Evolutionary conservation across 2,888 invertebrate species (phyloP), one percentile per base, ranked within the genome.

Genomic region (Ypsolopha scabrella): DNA sequence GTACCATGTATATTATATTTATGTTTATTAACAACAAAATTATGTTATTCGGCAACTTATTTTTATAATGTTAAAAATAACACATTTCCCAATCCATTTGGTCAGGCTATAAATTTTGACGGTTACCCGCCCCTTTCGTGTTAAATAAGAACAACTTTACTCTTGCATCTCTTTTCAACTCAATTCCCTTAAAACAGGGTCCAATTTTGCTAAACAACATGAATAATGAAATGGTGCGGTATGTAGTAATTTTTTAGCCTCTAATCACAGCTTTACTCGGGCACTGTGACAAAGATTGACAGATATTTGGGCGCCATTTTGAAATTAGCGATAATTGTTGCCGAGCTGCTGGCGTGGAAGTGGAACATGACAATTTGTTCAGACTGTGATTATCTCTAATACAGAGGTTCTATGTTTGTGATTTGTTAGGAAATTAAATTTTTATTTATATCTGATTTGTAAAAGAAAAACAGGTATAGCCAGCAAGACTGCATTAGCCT

Each of bases 251-350:
- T 46, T 43, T 43, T 46, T 34, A 7, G 34, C 2, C 46, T 46
- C 46, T 46, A 46, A 46, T 46, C 35, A 46, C 46, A 34, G 45
- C 9, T 11, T 46, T 43, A 8, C 8, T 11, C 34, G 11, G 11
- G 34, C 36, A 46, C 34, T 35, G 46, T 46, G 34, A 46, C 46
- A 36, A 8, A 61, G 70, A 72, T 67, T 74, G 75, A 76, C 75
- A 71, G 69, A 66, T 63, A 63, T 63, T 46, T 46, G 34, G 46
- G 10, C 58, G 60, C 60, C 62, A 66, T 72, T 71, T 67, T 63
- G 63, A 62, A 67, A 74, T 72, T 68, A 70, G 58, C 59, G 64
- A 65, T 74, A 72, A 76, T 74, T 71, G 24, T 24, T 24, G 65
- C 39, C 38, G 48, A 13, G 48, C 36, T 4, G 24, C 11, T 38